Percentiles rank a stretch among this genome's conserved stretches.
These are phyloP conservation scores for Ichneumon xanthorius DNA, from an alignment of 2,888 invertebrate genomes.

Conservation along the genomic window DNA sequence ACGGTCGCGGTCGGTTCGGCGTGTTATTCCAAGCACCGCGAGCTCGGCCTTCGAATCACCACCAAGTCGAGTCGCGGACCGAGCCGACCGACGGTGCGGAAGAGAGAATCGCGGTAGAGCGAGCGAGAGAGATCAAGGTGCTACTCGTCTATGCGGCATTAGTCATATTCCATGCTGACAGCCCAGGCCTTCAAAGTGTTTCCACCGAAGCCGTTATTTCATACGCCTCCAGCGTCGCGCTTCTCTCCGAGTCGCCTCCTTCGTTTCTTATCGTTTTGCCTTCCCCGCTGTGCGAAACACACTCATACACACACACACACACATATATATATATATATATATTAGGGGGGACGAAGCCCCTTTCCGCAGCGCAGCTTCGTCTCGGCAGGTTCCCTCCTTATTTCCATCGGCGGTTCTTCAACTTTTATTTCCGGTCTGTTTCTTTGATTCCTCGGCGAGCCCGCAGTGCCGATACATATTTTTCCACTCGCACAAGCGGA, in stretches of 20 bases:
- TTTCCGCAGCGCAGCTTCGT: background rate
- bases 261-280: constrained; percentile 66
- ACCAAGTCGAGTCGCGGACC: background rate
- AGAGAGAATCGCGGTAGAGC: background rate
- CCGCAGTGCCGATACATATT: constrained; percentile 38
- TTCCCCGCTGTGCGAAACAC: background rate
- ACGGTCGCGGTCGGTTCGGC: constrained; percentile 45
- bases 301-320: background rate
- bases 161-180: constrained; percentile 79
- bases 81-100: constrained; percentile 1
- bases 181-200: constrained; percentile 70
- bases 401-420: constrained; percentile 43
- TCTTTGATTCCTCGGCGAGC: constrained; percentile 54
- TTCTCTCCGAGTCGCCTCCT: constrained; percentile 41
- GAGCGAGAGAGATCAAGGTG: constrained; percentile 24
- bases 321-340: background rate
- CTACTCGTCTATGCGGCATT: constrained; percentile 67
- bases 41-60: constrained; percentile 54
- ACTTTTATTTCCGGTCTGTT: constrained; percentile 66
- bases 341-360: background rate
- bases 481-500: constrained; percentile 25
- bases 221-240: constrained; percentile 60
- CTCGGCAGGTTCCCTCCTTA: constrained; percentile 19
- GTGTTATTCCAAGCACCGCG: constrained; percentile 73
- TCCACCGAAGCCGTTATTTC: constrained; percentile 74